Evolutionary conservation across 2,888 invertebrate species (phyloP), one percentile per base, ranked within the genome.

Genomic region (Spodoptera exigua): DNA sequence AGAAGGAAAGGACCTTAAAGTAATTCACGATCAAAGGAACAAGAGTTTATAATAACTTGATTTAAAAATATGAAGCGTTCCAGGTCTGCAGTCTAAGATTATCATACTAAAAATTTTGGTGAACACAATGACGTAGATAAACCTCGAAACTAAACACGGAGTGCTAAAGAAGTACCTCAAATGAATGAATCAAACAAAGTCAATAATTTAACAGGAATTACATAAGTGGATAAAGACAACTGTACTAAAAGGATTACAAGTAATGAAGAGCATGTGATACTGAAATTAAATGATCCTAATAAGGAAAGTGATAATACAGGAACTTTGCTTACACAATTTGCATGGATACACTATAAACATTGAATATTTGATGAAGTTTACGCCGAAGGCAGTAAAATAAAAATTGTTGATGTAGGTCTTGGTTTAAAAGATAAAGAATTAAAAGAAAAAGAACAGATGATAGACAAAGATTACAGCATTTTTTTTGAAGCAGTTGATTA

Each of bases 241-340:
- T 37, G 44, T 36, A 59, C 55, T 74, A 73, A 74, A 55, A 49
- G 59, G 59, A 73, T 74, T 73, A 72, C 61, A 61, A 32, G 18
- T 27, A 17, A 47, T 47, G 74, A 61, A 58, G 63, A 59, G 37
- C 37, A 48, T 45, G 43, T 40, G 17, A 34, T 13, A 32, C 16
- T 43, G n/a, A 43, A 39, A 35, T 41, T 16, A 41, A 48, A 53
- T 36, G 21, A 0, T 4, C 34, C 55, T 21, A 43, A 45, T 39
- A 55, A 1, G 34, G 43, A 17, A 13, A 35, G 47, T 49, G 48
- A 49, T 56, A 54, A 17, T 51, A 54, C 40, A 61, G 57, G 47
- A 16, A 17, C 44, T 70, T 62, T 66, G 49, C 32, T n/a, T 11
- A 44, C 35, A 45, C 43, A 64, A 64, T 77, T 69, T n/a, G 5